A percentile compares a stretch with the other conserved stretches of the same genome.
Conservation (phyloP, 2,797 vertebrate genomes). For the Darevskia mixta region DNA sequence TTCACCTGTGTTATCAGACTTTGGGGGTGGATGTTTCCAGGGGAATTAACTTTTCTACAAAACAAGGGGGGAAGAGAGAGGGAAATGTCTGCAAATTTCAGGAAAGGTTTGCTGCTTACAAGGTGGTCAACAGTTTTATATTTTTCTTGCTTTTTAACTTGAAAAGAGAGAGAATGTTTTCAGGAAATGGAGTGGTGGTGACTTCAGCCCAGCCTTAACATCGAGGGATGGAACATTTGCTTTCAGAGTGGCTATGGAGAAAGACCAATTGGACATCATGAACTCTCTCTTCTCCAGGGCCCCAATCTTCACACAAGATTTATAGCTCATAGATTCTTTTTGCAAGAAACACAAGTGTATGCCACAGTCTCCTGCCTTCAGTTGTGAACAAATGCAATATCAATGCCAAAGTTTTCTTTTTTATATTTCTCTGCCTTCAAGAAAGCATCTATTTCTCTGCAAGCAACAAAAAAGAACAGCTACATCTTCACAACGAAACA, state of each 20-base stretch:
- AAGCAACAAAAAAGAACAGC: neutral
- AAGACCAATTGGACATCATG: neutral
- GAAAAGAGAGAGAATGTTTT: too few species aligned
- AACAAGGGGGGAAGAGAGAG: too few species aligned
- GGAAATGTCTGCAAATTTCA: too few species aligned
- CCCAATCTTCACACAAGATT: neutral
- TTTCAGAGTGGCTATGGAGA: neutral
- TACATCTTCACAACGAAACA: constrained; percentile 6
- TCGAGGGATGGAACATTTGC: neutral
- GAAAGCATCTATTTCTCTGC: constrained; percentile 1
- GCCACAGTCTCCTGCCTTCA: neutral
- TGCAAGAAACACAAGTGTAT: neutral
- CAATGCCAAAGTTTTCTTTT: neutral
- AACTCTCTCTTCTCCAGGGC: neutral
- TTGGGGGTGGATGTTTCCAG: neutral
- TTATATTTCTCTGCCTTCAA: constrained; percentile 7
- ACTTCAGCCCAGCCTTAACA: too few species aligned
- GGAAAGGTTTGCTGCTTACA: too few species aligned
- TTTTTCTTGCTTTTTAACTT: too few species aligned
- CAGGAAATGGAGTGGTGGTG: too few species aligned
- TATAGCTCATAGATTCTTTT: neutral
- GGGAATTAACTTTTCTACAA: neutral
- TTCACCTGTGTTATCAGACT: constrained; percentile 37
- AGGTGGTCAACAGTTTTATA: too few species aligned
- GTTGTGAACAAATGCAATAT: constrained; percentile 11